Base-by-base conservation (phyloP, 2,888 invertebrate species). In the Acanthosepion pharaonis region DNA sequence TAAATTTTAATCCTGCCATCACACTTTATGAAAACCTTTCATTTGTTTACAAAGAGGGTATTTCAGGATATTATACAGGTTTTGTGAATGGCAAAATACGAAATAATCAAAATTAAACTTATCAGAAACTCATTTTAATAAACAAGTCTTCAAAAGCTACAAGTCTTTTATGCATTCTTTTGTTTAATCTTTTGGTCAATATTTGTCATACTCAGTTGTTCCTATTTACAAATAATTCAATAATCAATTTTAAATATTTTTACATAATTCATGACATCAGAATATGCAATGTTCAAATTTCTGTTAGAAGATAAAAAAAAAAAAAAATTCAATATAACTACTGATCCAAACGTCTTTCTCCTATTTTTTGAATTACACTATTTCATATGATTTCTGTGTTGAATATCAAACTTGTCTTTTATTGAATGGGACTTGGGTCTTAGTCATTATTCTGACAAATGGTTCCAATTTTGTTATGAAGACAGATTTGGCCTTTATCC, bases 401-500 rank as follows among this genome's bases (percentile, higher is more conserved):
- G 78, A 78, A 78, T 78, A 78, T 78, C 18, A 18, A 78, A n/a
- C 78, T 4, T n/a, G 78, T n/a, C n/a, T 18, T 78, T 78, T n/a
- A n/a, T 78, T 33, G n/a, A 78, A n/a, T 11, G 18, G 78, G n/a
- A 33, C 78, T 78, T 78, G 78, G 9, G 11, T n/a, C 78, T 78
- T 78, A 11, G n/a, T 33, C 78, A n/a, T n/a, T 33, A 15, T n/a
- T n/a, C n/a, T 78, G 78, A 78, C n/a, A 78, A 78, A 78, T 78
- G 78, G 78, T 78, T 78, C 78, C 78, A 78, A 78, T 78, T 78
- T 78, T 78, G 78, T 33, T 78, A 78, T 78, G n/a, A 78, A 23
- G 78, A 78, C n/a, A 78, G 78, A 78, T 78, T 78, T 78, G 78
- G 78, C 78, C 78, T 78, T 78, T 78, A 78, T 78, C 78, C 78